Conservation (phyloP, 2,888 invertebrate species). For the Alviniconcha strummeri region DNA sequence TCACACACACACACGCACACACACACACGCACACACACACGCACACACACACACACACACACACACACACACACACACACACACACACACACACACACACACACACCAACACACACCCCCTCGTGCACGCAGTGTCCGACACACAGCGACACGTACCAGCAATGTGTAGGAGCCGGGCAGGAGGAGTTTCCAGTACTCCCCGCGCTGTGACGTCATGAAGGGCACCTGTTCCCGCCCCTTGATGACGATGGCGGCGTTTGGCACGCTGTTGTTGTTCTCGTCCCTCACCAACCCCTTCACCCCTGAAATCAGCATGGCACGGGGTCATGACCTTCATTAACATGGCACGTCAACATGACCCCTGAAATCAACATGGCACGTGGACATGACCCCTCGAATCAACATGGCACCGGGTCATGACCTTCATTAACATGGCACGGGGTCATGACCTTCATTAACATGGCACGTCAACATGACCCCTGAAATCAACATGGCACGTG, state of each 20-base stretch:
- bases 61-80: background rate
- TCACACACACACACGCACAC: no score
- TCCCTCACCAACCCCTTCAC: constrained; percentile 19
- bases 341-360: background rate
- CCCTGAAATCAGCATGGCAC: constrained; percentile 2
- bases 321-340: no score
- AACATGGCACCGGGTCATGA: no score
- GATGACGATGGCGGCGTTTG: background rate
- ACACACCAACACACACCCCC: no score
- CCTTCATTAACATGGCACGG: no score
- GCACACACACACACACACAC: background rate
- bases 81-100: background rate
- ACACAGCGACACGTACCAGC: background rate
- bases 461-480: no score
- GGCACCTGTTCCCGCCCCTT: constrained; percentile 4
- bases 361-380: no score
- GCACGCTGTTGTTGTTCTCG: background rate
- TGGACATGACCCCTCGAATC: no score
- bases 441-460: no score
- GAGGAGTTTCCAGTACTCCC: constrained; percentile 19
- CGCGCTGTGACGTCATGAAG: background rate
- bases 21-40: no score
- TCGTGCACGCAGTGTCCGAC: no score
- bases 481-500: no score
- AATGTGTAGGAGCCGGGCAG: constrained; percentile 7